Evolutionary conservation across 2,113 vertebrate genomes (phyloP).

Genomic region (Leucoraja erinaceus): DNA sequence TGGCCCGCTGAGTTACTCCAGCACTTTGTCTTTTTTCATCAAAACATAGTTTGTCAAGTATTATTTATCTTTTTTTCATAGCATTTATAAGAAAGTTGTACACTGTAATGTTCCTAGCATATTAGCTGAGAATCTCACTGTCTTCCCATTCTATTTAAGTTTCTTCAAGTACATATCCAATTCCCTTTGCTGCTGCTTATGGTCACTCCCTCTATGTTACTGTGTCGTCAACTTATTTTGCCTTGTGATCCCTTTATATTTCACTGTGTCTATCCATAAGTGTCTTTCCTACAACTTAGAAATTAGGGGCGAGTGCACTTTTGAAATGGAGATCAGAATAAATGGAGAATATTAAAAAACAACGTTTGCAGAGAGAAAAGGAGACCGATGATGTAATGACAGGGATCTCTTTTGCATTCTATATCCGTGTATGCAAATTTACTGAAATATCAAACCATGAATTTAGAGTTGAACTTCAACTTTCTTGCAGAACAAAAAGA

Average conservation of each 20-base stretch:
- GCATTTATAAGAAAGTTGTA: no score
- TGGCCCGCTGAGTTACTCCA: no score
- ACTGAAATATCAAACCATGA: not conserved
- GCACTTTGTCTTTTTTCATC: no score
- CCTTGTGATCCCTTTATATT: not conserved
- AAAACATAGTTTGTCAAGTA: no score
- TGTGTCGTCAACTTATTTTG: not conserved
- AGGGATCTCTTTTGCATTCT: not conserved
- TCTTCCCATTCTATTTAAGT: no score
- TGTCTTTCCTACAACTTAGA: not conserved
- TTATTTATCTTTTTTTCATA: no score
- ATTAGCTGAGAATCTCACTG: no score
- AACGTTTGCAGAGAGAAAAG: not conserved
- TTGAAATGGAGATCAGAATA: not conserved
- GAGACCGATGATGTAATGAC: not conserved
- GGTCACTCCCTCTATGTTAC: not conserved
- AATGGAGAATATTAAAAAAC: not conserved
- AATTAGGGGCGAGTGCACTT: not conserved
- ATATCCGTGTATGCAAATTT: accelerated
- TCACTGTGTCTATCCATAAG: not conserved
- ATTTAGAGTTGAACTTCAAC: not conserved
- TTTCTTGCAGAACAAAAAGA: conserved; percentile 66
- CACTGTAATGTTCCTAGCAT: no score
- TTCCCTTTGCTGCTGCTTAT: not conserved
- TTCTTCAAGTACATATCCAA: not conserved